A percentile compares a stretch with the other conserved stretches of the same genome.
Evolutionary conservation across 2,888 invertebrate species (phyloP).

Genomic region (Bimastos eiseni): DNA sequence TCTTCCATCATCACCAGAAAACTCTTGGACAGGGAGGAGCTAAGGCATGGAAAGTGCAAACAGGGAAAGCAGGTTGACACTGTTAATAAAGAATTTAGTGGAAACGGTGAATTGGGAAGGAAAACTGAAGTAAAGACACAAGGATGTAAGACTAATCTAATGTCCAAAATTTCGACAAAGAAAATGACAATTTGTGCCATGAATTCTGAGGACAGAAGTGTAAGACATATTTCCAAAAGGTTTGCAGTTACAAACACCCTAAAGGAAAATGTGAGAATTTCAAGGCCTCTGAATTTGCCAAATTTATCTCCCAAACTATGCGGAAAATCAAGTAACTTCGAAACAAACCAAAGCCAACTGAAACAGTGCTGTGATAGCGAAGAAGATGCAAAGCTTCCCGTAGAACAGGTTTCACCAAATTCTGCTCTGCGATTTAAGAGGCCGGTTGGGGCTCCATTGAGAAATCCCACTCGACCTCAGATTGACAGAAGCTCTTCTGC

Average conservation of each 20-base stretch:
- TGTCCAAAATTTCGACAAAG: neutral
- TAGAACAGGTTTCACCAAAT: neutral
- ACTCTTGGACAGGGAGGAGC: too few relatives aligned
- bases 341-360: neutral
- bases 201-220: neutral
- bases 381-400: neutral
- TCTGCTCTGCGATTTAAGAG: neutral
- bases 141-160: neutral
- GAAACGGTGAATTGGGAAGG: neutral
- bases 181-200: neutral
- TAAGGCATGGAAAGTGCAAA: neutral
- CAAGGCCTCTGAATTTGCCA: neutral
- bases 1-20: neutral
- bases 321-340: neutral
- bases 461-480: slow-evolving; percentile 4
- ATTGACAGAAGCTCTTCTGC: neutral
- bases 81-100: neutral
- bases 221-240: neutral
- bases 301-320: neutral
- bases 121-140: neutral
- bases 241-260: neutral
- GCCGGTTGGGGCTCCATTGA: neutral
- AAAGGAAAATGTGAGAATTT: neutral
- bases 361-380: neutral
- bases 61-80: neutral